Evolutionary conservation across 2,113 vertebrate genomes (phyloP).

Genomic region (Lepisosteus oculatus): DNA sequence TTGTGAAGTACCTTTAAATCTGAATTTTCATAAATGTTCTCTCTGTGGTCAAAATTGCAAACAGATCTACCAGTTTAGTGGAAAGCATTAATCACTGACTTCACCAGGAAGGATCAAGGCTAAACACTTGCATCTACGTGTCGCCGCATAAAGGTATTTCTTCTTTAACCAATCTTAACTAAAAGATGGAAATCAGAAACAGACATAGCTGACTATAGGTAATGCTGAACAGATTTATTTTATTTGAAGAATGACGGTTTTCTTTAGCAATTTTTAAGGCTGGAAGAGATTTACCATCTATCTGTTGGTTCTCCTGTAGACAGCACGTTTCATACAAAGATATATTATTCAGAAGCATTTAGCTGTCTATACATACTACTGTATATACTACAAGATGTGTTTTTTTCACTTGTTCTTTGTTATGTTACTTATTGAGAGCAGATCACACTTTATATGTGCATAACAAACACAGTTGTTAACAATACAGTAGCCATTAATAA

Average conservation of each 20-base stretch:
- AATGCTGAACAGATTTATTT: constrained; percentile 78
- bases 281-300: constrained; percentile 47
- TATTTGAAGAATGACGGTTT: constrained; percentile 70
- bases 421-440: no score
- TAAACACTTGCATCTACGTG: constrained; percentile 72
- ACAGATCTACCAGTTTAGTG: constrained; percentile 13
- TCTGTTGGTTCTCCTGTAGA: background rate
- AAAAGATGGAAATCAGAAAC: constrained; percentile 80
- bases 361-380: no score
- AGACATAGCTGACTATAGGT: constrained; percentile 71
- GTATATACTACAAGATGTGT: no score
- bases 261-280: constrained; percentile 71
- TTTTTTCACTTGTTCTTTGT: no score
- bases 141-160: constrained; percentile 70
- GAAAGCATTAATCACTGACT: constrained; percentile 74
- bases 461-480: no score
- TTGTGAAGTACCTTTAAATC: background rate
- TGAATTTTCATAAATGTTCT: constrained; percentile 6
- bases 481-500: no score
- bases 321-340: no score
- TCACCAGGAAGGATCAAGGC: constrained; percentile 72
- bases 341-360: no score
- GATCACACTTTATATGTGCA: no score
- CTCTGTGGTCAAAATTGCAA: constrained; percentile 5
- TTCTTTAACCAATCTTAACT: constrained; percentile 76